Conservation (phyloP, 2,113 vertebrate species). For the Australoheros scitulus region DNA sequence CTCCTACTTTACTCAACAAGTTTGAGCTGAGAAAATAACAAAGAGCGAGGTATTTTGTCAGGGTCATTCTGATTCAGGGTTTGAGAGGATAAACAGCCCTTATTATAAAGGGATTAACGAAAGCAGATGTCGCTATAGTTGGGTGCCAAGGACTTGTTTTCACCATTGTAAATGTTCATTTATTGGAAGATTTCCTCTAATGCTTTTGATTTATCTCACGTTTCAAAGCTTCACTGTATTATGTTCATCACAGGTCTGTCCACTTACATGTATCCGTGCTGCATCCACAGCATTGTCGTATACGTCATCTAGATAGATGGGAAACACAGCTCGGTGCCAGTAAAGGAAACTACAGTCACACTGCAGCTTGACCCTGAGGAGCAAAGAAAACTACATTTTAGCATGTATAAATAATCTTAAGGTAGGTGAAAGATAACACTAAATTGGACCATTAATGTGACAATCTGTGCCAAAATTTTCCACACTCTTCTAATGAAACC, state of each 20-base stretch:
- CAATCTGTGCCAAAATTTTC: background rate
- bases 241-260: background rate
- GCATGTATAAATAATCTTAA: background rate
- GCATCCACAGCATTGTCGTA: conserved; percentile 96
- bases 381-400: conserved; percentile 13
- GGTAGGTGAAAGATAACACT: background rate
- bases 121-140: background rate
- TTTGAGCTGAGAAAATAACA: background rate
- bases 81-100: background rate
- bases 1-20: background rate
- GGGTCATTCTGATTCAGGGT: background rate
- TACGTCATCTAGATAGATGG: conserved; percentile 98
- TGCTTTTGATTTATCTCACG: background rate
- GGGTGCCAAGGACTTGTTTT: background rate
- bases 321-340: conserved; percentile 97
- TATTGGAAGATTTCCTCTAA: background rate
- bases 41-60: background rate
- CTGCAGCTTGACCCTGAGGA: conserved; percentile 87
- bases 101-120: background rate
- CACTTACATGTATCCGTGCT: conserved; percentile 91
- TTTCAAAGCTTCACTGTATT: background rate
- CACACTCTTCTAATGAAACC: background rate
- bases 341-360: conserved; percentile 97
- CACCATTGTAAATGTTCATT: background rate
- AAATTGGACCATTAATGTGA: background rate